Evolutionary conservation across 2,113 vertebrate species (phyloP).

Genomic region (Xiphophorus hellerii): DNA sequence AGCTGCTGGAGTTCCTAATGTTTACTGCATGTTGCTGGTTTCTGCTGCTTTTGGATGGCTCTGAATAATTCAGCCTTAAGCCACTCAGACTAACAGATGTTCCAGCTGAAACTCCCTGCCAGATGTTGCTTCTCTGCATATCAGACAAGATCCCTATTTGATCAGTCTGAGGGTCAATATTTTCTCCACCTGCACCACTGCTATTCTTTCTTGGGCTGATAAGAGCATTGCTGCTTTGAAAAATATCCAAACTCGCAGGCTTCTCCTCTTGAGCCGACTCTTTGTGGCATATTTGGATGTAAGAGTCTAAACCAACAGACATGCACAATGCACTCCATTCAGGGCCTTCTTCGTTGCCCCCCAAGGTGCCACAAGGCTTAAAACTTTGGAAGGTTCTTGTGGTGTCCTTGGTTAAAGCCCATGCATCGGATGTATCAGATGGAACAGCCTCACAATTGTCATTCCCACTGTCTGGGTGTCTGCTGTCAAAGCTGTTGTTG

Average conservation of each 20-base stretch:
- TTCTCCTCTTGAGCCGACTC: slow-evolving; percentile 47
- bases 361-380: slow-evolving; percentile 44
- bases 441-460: slow-evolving; percentile 75
- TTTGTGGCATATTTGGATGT: slow-evolving; percentile 70
- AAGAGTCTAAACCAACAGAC: slow-evolving; percentile 57
- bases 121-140: slow-evolving; percentile 49
- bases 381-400: slow-evolving; percentile 62
- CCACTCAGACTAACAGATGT: slow-evolving; percentile 31
- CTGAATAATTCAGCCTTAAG: slow-evolving; percentile 57
- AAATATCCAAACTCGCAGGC: slow-evolving; percentile 41
- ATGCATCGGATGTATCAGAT: slow-evolving; percentile 53
- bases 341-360: slow-evolving; percentile 38
- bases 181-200: slow-evolving; percentile 30
- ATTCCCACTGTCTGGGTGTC: slow-evolving; percentile 58
- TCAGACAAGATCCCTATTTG: slow-evolving; percentile 39
- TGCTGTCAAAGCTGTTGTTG: slow-evolving; percentile 84
- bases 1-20: slow-evolving; percentile 73
- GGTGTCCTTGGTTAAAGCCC: slow-evolving; percentile 69
- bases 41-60: slow-evolving; percentile 51
- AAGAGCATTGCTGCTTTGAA: slow-evolving; percentile 45
- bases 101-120: slow-evolving; percentile 52
- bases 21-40: slow-evolving; percentile 48
- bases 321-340: slow-evolving; percentile 33
- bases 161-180: slow-evolving; percentile 23
- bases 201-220: slow-evolving; percentile 32